Evolutionary conservation across 1,140 invertebrate species (phyloP).

Genomic region (Danaus plexippus): DNA sequence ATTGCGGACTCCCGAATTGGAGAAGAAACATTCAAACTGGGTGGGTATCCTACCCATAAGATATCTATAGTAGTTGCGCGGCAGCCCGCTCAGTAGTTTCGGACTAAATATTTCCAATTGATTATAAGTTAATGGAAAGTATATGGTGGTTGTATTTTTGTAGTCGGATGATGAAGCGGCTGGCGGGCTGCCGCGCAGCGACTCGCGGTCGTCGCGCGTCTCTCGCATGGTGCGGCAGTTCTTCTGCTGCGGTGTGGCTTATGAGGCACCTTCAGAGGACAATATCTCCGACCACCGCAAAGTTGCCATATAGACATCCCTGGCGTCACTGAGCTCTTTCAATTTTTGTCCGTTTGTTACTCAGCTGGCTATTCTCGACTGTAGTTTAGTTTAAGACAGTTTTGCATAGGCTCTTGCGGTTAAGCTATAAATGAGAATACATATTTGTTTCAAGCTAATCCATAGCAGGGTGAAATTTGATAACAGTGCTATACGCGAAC

Average conservation of each 20-base stretch:
- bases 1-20: conserved; percentile 29
- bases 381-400: neutral
- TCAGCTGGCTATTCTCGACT: conserved; percentile 37
- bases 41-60: conserved; percentile 25
- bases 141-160: conserved; percentile 26
- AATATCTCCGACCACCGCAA: conserved; percentile 34
- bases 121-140: no score
- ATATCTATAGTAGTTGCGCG: conserved; percentile 11
- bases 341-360: conserved; percentile 17
- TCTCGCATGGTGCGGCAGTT: conserved; percentile 48
- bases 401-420: conserved; percentile 10
- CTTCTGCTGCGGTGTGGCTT: conserved; percentile 54
- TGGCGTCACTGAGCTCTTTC: conserved; percentile 2
- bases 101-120: no score
- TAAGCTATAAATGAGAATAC: conserved; percentile 26
- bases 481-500: conserved; percentile 1
- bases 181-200: conserved; percentile 61
- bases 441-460: neutral
- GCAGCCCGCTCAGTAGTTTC: conserved; percentile 19
- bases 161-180: conserved; percentile 61
- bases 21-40: conserved; percentile 44
- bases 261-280: conserved; percentile 51
- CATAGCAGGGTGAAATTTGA: no score
- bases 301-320: conserved; percentile 32
- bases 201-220: conserved; percentile 47